Percentiles rank a stretch among this genome's conserved stretches.
Conservation (phyloP, 2,797 vertebrate species). For the Pelodytes ibericus region DNA sequence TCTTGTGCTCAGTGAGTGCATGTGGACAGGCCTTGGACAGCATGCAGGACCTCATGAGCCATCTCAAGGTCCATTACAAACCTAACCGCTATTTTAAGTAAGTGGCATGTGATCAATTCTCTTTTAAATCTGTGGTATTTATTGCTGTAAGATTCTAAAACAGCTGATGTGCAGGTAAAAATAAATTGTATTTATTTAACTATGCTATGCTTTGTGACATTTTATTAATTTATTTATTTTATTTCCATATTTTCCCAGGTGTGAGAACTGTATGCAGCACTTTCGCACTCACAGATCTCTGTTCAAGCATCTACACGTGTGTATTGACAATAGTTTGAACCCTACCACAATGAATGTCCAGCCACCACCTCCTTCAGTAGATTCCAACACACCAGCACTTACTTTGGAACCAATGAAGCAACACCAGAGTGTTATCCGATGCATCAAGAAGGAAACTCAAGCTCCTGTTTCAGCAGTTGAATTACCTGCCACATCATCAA, state of each 20-base stretch:
- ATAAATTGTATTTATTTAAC: too few relatives aligned
- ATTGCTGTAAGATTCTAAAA: too few relatives aligned
- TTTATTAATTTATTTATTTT: constrained; percentile 1
- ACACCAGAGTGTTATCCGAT: constrained; percentile 47
- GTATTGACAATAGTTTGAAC: constrained; percentile 81
- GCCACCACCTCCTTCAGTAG: constrained; percentile 47
- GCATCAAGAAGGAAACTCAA: constrained; percentile 54
- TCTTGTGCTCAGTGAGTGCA: constrained; percentile 80
- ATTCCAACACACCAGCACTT: constrained; percentile 57
- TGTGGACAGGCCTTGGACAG: constrained; percentile 82
- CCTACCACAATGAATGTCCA: constrained; percentile 60
- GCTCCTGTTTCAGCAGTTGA: constrained; percentile 25
- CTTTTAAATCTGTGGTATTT: too few relatives aligned
- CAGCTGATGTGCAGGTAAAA: too few relatives aligned
- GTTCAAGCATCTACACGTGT: constrained; percentile 92
- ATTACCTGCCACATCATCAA: neutral
- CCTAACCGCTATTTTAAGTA: constrained; percentile 94
- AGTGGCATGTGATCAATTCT: constrained; percentile 61
- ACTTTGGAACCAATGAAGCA: constrained; percentile 57
- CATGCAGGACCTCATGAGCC: constrained; percentile 93
- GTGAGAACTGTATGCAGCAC: constrained; percentile 91
- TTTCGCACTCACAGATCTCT: constrained; percentile 89
- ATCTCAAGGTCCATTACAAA: constrained; percentile 91
- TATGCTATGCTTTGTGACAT: too few relatives aligned
- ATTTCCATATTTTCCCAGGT: constrained; percentile 67